Percentiles rank a stretch among this genome's conserved stretches.
Conservation (phyloP, 1,140 invertebrate genomes). For the Drosophila burlai region DNA sequence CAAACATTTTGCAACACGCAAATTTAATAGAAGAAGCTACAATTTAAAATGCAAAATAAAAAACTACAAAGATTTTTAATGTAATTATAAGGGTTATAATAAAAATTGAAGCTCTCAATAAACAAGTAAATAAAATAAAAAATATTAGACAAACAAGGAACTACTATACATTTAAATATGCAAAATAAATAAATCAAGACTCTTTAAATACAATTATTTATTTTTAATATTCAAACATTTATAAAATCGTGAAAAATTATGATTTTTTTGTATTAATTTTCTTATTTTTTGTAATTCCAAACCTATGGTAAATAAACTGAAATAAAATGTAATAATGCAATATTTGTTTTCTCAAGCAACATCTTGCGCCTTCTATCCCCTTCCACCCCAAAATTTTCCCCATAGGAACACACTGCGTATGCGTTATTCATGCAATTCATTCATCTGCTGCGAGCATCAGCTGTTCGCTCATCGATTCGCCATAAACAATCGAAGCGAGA, state of each 20-base stretch:
- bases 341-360: constrained; percentile 1
- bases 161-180: not conserved
- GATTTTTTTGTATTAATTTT: too few species aligned
- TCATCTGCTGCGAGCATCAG: constrained; percentile 48
- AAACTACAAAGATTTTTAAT: too few species aligned
- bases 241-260: too few species aligned
- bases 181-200: not conserved
- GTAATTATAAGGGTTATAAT: too few species aligned
- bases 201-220: too few species aligned
- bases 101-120: too few species aligned
- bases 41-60: too few species aligned
- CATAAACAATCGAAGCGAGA: constrained; percentile 68
- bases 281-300: too few species aligned
- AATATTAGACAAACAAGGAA: too few species aligned
- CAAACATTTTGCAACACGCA: too few species aligned
- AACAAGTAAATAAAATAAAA: too few species aligned
- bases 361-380: not conserved
- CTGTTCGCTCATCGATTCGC: constrained; percentile 54
- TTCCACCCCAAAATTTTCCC: not conserved
- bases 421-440: constrained; percentile 44
- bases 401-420: constrained; percentile 29
- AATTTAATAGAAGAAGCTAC: too few species aligned
- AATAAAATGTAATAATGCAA: not conserved
- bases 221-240: not conserved
- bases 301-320: not conserved